Base-by-base conservation (phyloP, 1,140 invertebrate genomes). In the Drepana arcuata region DNA sequence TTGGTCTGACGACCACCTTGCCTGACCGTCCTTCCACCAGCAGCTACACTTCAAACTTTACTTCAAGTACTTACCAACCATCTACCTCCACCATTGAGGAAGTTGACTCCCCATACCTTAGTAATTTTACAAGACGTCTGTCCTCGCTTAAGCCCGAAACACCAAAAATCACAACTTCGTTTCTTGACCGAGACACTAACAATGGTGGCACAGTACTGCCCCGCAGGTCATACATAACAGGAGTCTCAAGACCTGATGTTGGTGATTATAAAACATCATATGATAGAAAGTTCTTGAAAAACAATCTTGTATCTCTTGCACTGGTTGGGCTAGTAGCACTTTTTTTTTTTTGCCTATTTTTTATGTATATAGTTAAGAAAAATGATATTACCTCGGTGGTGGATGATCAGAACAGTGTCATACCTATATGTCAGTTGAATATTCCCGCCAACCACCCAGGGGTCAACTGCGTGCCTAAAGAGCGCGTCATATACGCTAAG, bases 341-440 rank as follows among this genome's bases (percentile, higher is more conserved):
- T 54, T 91, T 91, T 83, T 91, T 91, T 75, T 80, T 87, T 58
- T 65, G 85, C 44, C 72, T 91, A 60, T 87, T 87, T 34, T 83
- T 90, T 48, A 83, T 89, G 72, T 91, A 91, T 69, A 81, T 90
- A 64, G 88, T 89, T 51, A 87, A 87, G 63, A 84, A 70, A 52
- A 82, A 80, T 41, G 80, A 83, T 43, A 82, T 83, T 11, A 66
- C 73, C 2, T 75, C 78, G 14, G 69, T 82, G 14, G 71, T 72
- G 7, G 80, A 83, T 34, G 79, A 83, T 46, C 67, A 73, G 35
- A 88, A 83, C 54, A 83, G 84, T 66, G 65, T 70, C 2, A 69
- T 89, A 67, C 88, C 88, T 12, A 63, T 85, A 41, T 89, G 88
- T 67, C 77, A 80, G 53, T 47, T 69, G 30, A 77, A 71, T 43